Evolutionary conservation across 2,888 invertebrate genomes (phyloP).

Genomic region (Nudaria mundana): DNA sequence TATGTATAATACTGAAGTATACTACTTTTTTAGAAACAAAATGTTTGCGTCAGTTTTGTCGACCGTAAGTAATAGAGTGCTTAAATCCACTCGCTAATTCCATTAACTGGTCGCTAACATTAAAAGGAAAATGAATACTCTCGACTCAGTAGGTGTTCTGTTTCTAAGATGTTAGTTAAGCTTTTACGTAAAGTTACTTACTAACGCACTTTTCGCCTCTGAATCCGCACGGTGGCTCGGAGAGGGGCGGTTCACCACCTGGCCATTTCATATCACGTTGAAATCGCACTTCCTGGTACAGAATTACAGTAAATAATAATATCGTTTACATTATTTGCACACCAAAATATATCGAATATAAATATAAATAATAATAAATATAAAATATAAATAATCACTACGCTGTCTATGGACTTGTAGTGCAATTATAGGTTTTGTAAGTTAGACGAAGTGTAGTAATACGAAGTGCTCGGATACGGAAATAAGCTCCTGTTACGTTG

Average conservation of each 20-base stretch:
- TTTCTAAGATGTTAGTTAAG: conserved; percentile 1
- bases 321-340: conserved; percentile 5
- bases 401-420: too few species aligned
- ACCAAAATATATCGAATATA: conserved; percentile 17
- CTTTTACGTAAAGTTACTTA: conserved; percentile 74
- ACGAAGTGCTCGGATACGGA: too few species aligned
- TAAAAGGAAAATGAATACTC: conserved; percentile 39
- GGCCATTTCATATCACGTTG: conserved; percentile 89
- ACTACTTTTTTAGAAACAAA: conserved; percentile 59
- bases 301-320: too few species aligned
- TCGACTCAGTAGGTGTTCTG: conserved; percentile 23
- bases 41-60: conserved; percentile 30
- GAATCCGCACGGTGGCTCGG: conserved; percentile 95
- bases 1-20: conserved; percentile 34
- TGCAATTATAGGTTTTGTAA: too few species aligned
- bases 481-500: too few species aligned
- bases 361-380: too few species aligned
- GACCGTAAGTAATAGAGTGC: conserved; percentile 41
- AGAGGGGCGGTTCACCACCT: conserved; percentile 87
- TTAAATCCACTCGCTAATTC: conserved; percentile 48
- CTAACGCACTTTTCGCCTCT: conserved; percentile 93
- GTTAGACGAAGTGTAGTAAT: too few species aligned
- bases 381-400: too few species aligned
- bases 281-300: conserved; percentile 89
- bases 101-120: conserved; percentile 44